These are phyloP conservation scores for Archocentrus centrarchus DNA, from an alignment of 2,113 vertebrate genomes.

Conservation along the genomic window DNA sequence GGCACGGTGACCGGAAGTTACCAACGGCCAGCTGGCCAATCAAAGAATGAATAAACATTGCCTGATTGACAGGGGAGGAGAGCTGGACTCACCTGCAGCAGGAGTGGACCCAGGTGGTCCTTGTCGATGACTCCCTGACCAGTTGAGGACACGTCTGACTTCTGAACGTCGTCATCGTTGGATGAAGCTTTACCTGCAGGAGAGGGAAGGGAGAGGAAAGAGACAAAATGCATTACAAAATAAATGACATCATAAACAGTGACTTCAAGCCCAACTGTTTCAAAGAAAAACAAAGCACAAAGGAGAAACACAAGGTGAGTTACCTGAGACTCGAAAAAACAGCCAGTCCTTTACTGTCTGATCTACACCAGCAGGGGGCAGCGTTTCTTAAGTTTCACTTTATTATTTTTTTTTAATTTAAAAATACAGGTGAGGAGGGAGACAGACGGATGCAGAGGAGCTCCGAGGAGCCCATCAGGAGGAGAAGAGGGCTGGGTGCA, in stretches of 20 bases:
- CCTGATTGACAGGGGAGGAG: neutral
- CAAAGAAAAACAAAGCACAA: slow-evolving; percentile 25
- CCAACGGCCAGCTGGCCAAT: neutral
- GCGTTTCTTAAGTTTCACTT: slow-evolving; percentile 68
- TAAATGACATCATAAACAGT: neutral
- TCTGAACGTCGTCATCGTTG: slow-evolving; percentile 93
- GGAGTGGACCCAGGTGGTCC: slow-evolving; percentile 92
- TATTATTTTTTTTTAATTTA: slow-evolving; percentile 8
- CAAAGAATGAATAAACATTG: neutral
- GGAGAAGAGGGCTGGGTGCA: slow-evolving; percentile 70
- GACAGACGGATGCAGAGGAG: slow-evolving; percentile 59
- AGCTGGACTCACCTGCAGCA: slow-evolving; percentile 86
- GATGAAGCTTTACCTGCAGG: slow-evolving; percentile 88
- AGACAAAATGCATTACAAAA: neutral
- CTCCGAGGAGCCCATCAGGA: slow-evolving; percentile 69
- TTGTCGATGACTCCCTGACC: slow-evolving; percentile 97
- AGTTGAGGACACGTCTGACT: slow-evolving; percentile 97
- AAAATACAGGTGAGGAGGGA: slow-evolving; percentile 73
- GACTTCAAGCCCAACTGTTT: neutral
- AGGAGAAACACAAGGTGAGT: slow-evolving; percentile 43
- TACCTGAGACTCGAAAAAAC: slow-evolving; percentile 46
- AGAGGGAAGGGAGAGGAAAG: neutral
- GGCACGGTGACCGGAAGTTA: slow-evolving; percentile 28
- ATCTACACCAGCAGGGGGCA: slow-evolving; percentile 77
- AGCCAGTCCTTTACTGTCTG: slow-evolving; percentile 32